Percentiles rank a stretch among this genome's conserved stretches.
These are phyloP conservation scores for Premnoplex brunnescens DNA, from an alignment of 2,797 vertebrate genomes.

Conservation along the genomic window DNA sequence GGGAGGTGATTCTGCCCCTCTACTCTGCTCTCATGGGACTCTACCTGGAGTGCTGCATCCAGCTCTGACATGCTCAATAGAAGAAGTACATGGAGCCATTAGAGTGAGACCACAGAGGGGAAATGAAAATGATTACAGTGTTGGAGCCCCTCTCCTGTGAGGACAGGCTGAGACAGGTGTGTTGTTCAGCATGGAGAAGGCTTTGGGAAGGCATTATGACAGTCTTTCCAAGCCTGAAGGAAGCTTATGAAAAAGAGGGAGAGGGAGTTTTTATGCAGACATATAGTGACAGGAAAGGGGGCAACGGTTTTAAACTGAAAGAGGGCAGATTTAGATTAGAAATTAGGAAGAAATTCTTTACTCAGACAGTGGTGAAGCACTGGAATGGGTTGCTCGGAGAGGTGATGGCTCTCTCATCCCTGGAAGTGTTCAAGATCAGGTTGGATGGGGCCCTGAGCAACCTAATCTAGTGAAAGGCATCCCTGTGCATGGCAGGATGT, in stretches of 20 bases:
- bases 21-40: accelerated
- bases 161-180: neutral
- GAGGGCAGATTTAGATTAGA: neutral
- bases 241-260: neutral
- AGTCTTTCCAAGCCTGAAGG: neutral
- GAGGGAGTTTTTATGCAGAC: neutral
- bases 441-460: accelerated
- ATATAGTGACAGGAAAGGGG: neutral
- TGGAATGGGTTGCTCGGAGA: neutral
- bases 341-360: neutral
- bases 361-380: neutral
- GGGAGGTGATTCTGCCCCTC: neutral
- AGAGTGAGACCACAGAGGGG: neutral
- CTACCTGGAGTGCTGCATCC: neutral
- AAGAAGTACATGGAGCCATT: neutral
- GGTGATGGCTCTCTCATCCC: neutral
- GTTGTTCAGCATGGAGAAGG: accelerated
- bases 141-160: neutral
- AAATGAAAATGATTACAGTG: too few relatives aligned
- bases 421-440: neutral
- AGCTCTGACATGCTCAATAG: accelerated
- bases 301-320: neutral
- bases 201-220: neutral
- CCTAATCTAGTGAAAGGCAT: neutral
- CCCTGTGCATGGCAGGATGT: neutral